These are phyloP conservation scores for Delia radicum DNA, from an alignment of 1,140 invertebrate species.

Conservation along the genomic window DNA sequence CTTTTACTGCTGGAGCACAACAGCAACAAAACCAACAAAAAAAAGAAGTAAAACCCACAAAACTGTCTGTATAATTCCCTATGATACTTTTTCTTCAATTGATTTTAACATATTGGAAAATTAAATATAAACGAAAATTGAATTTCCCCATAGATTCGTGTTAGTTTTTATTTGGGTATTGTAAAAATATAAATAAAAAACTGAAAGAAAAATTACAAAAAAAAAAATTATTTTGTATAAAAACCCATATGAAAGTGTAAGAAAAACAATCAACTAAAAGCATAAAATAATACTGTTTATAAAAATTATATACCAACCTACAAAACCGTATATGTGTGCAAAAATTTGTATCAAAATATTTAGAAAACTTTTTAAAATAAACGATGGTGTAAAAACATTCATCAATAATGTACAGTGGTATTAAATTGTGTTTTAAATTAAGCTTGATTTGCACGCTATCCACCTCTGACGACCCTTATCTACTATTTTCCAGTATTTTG, in stretches of 20 bases:
- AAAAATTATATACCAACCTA: not conserved
- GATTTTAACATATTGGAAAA: conserved; percentile 24
- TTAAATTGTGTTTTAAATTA: too few species aligned
- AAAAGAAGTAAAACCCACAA: conserved; percentile 12
- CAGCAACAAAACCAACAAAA: not conserved
- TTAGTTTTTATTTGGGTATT: not conserved
- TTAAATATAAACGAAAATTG: conserved; percentile 24
- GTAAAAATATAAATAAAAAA: not conserved
- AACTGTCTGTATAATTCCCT: conserved; percentile 15
- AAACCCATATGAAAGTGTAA: not conserved
- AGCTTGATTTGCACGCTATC: too few species aligned
- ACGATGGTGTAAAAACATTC: too few species aligned
- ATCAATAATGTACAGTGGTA: too few species aligned
- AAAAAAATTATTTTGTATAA: too few species aligned
- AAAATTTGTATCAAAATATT: not conserved
- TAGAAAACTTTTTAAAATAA: not conserved
- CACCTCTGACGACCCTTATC: too few species aligned
- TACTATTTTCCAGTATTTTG: too few species aligned
- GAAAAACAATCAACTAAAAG: not conserved
- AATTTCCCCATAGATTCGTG: conserved; percentile 18
- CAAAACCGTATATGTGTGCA: not conserved
- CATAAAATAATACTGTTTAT: not conserved
- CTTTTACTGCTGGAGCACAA: not conserved
- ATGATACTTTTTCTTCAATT: conserved; percentile 20
- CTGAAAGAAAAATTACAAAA: not conserved